phyloP scores from a whole-genome alignment of 1,140 invertebrate genomes.

The Globodera ellingtonae region DNA sequence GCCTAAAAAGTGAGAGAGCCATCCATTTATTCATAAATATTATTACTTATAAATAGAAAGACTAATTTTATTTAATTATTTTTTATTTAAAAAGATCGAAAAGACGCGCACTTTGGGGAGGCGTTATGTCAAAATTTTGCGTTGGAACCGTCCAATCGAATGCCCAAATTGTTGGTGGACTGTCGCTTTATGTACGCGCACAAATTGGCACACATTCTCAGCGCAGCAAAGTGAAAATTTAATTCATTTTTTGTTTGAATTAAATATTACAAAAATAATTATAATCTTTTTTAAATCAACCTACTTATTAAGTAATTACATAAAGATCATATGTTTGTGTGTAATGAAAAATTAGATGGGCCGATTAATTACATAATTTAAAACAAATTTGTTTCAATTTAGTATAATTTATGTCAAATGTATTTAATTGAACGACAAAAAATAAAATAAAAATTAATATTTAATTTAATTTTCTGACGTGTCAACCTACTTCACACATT shows the following conservation, averaged over 20 bases:
- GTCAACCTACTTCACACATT: neutral
- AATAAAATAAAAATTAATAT: too few species aligned
- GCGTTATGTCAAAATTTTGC: neutral
- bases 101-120: neutral
- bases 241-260: neutral
- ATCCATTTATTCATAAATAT: neutral
- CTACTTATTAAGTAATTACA: too few species aligned
- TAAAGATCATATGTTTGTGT: too few species aligned
- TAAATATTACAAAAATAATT: neutral
- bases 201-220: neutral
- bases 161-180: neutral
- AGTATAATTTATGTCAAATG: too few species aligned
- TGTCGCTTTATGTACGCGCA: constrained; percentile 4
- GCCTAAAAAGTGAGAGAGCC: neutral
- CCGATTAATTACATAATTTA: too few species aligned
- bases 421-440: too few species aligned
- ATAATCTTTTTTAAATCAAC: too few species aligned
- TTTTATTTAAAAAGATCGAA: neutral
- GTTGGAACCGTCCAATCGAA: neutral
- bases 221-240: neutral
- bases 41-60: too few species aligned
- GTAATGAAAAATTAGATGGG: too few species aligned
- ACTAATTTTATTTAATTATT: too few species aligned
- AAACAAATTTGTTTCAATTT: too few species aligned
- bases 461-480: neutral